Base-by-base conservation (phyloP, 2,888 invertebrate genomes). In the Rhamphomyia laevipes region DNA sequence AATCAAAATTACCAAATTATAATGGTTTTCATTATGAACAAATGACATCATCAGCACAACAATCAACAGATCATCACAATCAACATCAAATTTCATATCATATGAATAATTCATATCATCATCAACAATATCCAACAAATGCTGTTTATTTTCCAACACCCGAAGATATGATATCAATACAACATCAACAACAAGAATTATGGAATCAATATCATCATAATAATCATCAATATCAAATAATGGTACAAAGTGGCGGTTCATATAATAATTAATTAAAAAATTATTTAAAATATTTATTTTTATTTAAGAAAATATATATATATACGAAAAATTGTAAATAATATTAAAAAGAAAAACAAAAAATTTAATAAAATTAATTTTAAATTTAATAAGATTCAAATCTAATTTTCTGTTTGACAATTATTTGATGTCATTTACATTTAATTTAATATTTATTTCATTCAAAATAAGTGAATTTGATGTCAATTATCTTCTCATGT, bases 141-240 rank as follows among this genome's bases (percentile, higher is more conserved):
- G 63, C 62, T 2, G 57, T 61, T 16, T 64, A 64, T 43, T 64
- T 63, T 47, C 63, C 63, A 11, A 58, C 61, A 2, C 57, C 58
- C 0, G 58, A 58, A 27, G 59, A 60, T 45, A 46, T 53, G 12
- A 48, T 46, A 41, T 47, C 47, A 15, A 45, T 51, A 38, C 51
- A 54, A 35, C 52, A 52, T 47, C 47, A 12, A 35, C 13, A 23
- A 27, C 21, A 27, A 21, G 23, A 42, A 15, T n/a, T 42, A n/a
- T 42, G 42, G 42, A 42, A 27, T 42, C 42, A 42, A 42, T 42
- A 42, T 15, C 27, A 42, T 5, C 23, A 42, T 21, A 17, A 41
- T 41, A 6, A 30, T 10, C 35, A 23, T 15, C 42, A 42, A 27
- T 21, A 42, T 12, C 42, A 42, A 15, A 27, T 42, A 10, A 42